A percentile compares a stretch with the other conserved stretches of the same genome.
Evolutionary conservation across 2,113 vertebrate genomes (phyloP).

Genomic region (Theristicus caerulescens): DNA sequence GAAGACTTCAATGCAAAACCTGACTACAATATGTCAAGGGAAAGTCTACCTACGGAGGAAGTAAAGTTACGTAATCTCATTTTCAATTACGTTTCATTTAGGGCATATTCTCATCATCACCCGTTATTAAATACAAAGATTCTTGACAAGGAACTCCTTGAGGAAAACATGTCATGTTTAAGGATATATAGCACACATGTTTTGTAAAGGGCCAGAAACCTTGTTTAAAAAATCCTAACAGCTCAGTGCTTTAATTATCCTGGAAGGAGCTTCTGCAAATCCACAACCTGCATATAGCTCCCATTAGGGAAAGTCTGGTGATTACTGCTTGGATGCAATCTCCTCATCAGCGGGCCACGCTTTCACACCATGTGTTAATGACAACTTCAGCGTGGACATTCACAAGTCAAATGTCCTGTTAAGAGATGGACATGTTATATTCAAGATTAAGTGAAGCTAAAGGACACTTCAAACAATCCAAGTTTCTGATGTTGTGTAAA

Average conservation of each 20-base stretch:
- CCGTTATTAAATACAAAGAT: slow-evolving; percentile 75
- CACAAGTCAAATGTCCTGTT: slow-evolving; percentile 39
- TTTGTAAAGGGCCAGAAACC: slow-evolving; percentile 40
- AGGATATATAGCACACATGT: slow-evolving; percentile 72
- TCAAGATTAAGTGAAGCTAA: slow-evolving; percentile 53
- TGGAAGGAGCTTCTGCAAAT: neutral
- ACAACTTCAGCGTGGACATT: slow-evolving; percentile 29
- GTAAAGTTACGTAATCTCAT: slow-evolving; percentile 77
- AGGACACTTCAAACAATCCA: neutral
- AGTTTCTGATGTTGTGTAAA: neutral
- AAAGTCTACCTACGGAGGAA: slow-evolving; percentile 57
- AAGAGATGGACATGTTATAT: slow-evolving; percentile 15
- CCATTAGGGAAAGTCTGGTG: neutral
- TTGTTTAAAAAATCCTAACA: slow-evolving; percentile 19
- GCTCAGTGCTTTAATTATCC: slow-evolving; percentile 20
- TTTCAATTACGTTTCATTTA: slow-evolving; percentile 76
- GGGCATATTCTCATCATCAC: slow-evolving; percentile 72
- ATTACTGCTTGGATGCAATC: neutral
- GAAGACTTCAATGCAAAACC: slow-evolving; percentile 43
- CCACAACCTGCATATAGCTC: neutral
- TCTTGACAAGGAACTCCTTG: slow-evolving; percentile 72
- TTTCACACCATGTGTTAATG: neutral
- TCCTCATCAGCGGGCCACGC: neutral
- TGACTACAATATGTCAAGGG: slow-evolving; percentile 47
- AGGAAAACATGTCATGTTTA: slow-evolving; percentile 76